Conservation (phyloP, 1,140 invertebrate species). For the Berghia stephanieae region DNA sequence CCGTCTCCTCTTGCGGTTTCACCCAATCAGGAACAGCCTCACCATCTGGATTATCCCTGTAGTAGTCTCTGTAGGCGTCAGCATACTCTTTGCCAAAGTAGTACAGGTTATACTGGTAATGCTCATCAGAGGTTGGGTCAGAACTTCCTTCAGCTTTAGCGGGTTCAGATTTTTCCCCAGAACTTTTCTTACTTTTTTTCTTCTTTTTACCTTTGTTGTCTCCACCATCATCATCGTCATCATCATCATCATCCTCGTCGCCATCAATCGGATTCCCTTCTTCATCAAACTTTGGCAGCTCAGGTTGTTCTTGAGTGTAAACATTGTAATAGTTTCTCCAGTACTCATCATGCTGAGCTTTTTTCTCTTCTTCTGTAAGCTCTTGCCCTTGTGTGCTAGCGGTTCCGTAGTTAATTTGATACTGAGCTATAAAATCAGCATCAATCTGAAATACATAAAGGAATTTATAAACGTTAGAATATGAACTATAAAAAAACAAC, state of each 20-base stretch:
- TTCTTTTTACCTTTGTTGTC: slow-evolving; percentile 55
- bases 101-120: slow-evolving; percentile 35
- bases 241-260: slow-evolving; percentile 41
- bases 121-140: slow-evolving; percentile 35
- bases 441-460: slow-evolving; percentile 74
- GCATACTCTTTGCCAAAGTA: slow-evolving; percentile 39
- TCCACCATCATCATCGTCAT: slow-evolving; percentile 39
- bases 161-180: slow-evolving; percentile 20
- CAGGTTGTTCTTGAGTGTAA: slow-evolving; percentile 37
- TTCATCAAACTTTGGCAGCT: slow-evolving; percentile 31
- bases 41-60: slow-evolving; percentile 18
- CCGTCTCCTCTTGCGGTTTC: background rate
- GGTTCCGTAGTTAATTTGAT: slow-evolving; percentile 97
- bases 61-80: slow-evolving; percentile 31
- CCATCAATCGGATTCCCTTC: slow-evolving; percentile 47
- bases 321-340: slow-evolving; percentile 45
- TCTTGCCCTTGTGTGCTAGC: slow-evolving; percentile 27
- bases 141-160: slow-evolving; percentile 24
- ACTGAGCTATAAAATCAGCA: slow-evolving; percentile 94
- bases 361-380: slow-evolving; percentile 39
- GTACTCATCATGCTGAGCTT: slow-evolving; percentile 40
- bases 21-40: slow-evolving; percentile 14
- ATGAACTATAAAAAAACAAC: background rate
- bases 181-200: slow-evolving; percentile 53
- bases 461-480: background rate